Conservation (phyloP, 2,797 vertebrate genomes). For the Anguilla pacifica region DNA sequence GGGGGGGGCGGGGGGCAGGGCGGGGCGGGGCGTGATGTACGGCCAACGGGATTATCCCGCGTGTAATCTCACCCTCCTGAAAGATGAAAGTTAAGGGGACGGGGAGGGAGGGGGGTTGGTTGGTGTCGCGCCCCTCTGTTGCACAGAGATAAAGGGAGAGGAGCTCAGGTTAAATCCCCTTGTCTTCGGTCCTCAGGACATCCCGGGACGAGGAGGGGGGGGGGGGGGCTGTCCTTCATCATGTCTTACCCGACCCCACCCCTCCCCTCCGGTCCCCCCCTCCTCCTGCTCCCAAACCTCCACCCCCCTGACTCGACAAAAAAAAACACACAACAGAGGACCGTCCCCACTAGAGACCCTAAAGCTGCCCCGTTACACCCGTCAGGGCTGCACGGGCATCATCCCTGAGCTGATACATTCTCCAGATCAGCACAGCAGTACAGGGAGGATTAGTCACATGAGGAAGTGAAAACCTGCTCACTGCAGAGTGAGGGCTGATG, state of each 20-base stretch:
- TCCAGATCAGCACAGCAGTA: neutral
- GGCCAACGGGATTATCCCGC: conserved; percentile 65
- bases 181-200: neutral
- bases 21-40: conserved; percentile 34
- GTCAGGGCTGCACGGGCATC: no score
- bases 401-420: neutral
- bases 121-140: conserved; percentile 56
- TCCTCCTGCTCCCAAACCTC: neutral
- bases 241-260: neutral
- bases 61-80: conserved; percentile 63
- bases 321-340: neutral
- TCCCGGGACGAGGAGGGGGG: conserved; percentile 4
- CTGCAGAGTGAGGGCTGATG: neutral
- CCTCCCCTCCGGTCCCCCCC: neutral
- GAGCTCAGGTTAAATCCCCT: conserved; percentile 15
- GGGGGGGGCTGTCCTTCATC: neutral
- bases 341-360: no score
- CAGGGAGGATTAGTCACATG: neutral
- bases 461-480: neutral
- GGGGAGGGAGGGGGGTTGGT: conserved; percentile 28
- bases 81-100: conserved; percentile 31
- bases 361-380: no score
- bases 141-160: conserved; percentile 61
- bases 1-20: conserved; percentile 37
- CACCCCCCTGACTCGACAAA: neutral